Conservation (phyloP, 2,113 vertebrate genomes). For the Steatornis caripensis region DNA sequence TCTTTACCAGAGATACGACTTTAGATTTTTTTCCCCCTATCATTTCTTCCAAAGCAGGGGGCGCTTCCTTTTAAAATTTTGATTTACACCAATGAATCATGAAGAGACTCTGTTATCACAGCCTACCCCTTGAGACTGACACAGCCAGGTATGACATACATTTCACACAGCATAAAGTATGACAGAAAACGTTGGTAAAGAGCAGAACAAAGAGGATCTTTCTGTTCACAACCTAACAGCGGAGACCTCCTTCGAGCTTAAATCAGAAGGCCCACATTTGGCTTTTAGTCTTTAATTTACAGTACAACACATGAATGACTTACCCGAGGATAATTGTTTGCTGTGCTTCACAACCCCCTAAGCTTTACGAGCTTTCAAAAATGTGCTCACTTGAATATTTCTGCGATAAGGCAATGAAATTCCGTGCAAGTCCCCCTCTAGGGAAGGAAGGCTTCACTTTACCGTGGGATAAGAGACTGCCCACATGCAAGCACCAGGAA, state of each 20-base stretch:
- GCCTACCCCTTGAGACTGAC: background rate
- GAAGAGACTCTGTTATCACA: background rate
- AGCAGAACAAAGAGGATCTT: background rate
- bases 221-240: background rate
- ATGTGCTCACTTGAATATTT: background rate
- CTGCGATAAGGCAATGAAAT: background rate
- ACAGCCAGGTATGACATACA: background rate
- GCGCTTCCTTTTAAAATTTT: background rate
- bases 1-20: background rate
- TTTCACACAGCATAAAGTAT: background rate
- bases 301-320: background rate
- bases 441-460: background rate
- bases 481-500: background rate
- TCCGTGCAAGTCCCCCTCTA: background rate
- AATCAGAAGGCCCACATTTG: background rate
- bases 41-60: background rate
- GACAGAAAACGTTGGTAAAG: background rate
- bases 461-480: background rate
- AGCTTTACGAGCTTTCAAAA: background rate
- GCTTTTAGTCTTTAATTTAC: background rate
- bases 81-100: background rate
- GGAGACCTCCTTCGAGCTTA: background rate
- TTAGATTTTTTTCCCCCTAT: background rate
- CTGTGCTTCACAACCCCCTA: background rate
- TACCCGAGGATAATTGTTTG: background rate